Evolutionary conservation across 2,888 invertebrate species (phyloP).

Genomic region (Choreutis nemorana): DNA sequence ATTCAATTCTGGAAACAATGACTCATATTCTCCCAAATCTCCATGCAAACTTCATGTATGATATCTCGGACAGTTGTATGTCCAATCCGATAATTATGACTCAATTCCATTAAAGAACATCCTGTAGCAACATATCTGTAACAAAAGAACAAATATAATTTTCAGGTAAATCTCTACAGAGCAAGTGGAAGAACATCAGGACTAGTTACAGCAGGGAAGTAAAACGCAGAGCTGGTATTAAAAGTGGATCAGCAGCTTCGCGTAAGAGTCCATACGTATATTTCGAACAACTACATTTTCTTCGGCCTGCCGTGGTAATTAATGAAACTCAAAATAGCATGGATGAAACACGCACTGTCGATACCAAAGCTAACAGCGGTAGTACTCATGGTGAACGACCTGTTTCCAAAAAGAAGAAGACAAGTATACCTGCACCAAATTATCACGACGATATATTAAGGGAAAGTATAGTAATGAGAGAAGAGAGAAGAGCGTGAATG

Average conservation of each 20-base stretch:
- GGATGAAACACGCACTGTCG: conserved; percentile 16
- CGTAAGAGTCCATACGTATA: conserved; percentile 16
- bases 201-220: conserved; percentile 17
- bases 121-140: conserved; percentile 19
- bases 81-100: conserved; percentile 16
- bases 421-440: no score
- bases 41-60: conserved; percentile 16
- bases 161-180: conserved; percentile 19
- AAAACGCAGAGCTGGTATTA: conserved; percentile 16
- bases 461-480: conserved; percentile 18
- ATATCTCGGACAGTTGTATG: conserved; percentile 17
- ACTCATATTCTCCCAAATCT: conserved; percentile 15
- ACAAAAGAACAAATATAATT: conserved; percentile 16
- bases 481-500: conserved; percentile 18
- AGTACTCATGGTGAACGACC: conserved; percentile 14
- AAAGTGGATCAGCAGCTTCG: conserved; percentile 19
- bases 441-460: conserved; percentile 18
- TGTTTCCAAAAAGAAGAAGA: conserved; percentile 19
- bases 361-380: conserved; percentile 13
- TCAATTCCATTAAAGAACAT: conserved; percentile 16
- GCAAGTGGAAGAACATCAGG: conserved; percentile 20
- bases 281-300: conserved; percentile 19
- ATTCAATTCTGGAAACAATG: conserved; percentile 15
- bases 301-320: conserved; percentile 16
- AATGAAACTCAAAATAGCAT: conserved; percentile 17